Evolutionary conservation across 2,797 vertebrate species (phyloP).

Genomic region (Morus bassanus): DNA sequence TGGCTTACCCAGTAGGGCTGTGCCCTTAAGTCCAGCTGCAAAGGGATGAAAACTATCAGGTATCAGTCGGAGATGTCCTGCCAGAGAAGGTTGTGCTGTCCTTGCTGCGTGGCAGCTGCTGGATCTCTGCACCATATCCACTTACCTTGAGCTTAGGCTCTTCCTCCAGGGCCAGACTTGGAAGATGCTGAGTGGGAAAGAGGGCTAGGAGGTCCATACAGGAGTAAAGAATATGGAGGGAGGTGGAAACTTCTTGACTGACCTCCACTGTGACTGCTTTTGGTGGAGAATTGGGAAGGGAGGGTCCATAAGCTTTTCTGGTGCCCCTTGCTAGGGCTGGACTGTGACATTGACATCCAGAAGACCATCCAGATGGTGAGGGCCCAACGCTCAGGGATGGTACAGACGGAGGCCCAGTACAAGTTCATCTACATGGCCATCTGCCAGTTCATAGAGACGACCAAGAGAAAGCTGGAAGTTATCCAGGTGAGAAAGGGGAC

Average conservation of each 20-base stretch:
- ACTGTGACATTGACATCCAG: slow-evolving; percentile 94
- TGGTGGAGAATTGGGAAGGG: not conserved
- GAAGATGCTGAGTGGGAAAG: not conserved
- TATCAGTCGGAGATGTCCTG: not conserved
- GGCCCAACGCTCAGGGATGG: slow-evolving; percentile 96
- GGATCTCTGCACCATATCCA: not conserved
- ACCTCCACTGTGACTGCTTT: not conserved
- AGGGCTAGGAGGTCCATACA: not conserved
- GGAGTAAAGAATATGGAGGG: not conserved
- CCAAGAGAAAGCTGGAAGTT: slow-evolving; percentile 82
- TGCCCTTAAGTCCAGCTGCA: not conserved
- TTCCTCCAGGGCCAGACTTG: not conserved
- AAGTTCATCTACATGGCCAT: slow-evolving; percentile 97
- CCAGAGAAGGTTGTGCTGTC: not conserved
- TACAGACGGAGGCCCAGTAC: slow-evolving; percentile 98
- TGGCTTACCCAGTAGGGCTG: not conserved
- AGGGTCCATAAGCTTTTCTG: not conserved
- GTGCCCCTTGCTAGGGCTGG: slow-evolving; percentile 78
- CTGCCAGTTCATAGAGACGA: slow-evolving; percentile 90
- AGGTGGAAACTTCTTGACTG: not conserved
- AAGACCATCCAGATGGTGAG: slow-evolving; percentile 97
- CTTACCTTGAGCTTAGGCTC: not conserved
- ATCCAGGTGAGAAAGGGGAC: slow-evolving; percentile 77
- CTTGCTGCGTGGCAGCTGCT: not conserved
- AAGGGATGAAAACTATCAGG: not conserved